phyloP scores from a whole-genome alignment of 2,888 invertebrate species.

The Dicyrtomina minuta region DNA sequence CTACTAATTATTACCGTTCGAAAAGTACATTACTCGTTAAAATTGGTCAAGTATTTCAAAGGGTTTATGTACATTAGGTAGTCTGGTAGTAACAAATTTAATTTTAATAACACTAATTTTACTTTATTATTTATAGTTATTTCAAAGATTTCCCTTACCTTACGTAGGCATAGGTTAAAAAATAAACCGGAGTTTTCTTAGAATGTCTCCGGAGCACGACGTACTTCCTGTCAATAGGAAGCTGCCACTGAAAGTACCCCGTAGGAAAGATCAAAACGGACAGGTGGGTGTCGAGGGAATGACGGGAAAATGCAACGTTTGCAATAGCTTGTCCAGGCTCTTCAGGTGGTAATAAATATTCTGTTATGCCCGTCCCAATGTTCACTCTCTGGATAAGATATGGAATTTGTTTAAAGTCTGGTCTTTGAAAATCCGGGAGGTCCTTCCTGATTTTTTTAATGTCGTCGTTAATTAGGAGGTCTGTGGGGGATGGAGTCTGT shows the following conservation, averaged over 20 bases:
- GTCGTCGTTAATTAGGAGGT: not conserved
- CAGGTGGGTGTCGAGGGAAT: slow-evolving; percentile 13
- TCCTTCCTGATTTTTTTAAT: not conserved
- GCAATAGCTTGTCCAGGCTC: slow-evolving; percentile 7
- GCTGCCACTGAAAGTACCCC: not conserved
- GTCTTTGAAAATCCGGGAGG: slow-evolving; percentile 15
- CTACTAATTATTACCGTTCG: no score
- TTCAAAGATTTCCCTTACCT: slow-evolving; percentile 6
- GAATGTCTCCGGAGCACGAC: slow-evolving; percentile 22
- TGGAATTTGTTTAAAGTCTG: slow-evolving; percentile 27
- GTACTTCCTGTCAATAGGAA: slow-evolving; percentile 1
- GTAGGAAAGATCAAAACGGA: slow-evolving; percentile 19
- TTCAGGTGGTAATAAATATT: slow-evolving; percentile 21
- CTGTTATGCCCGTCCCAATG: not conserved
- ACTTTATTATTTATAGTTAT: not conserved
- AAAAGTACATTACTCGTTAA: no score
- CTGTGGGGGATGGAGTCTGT: no score
- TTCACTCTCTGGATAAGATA: slow-evolving; percentile 24
- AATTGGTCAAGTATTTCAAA: no score
- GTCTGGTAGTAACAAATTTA: no score
- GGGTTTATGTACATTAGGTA: no score
- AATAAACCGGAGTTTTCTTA: slow-evolving; percentile 17
- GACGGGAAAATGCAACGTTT: slow-evolving; percentile 6
- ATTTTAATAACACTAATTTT: not conserved
- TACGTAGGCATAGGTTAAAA: slow-evolving; percentile 19